Conservation (phyloP, 2,113 vertebrate species). For the Hepsetus odoe region DNA sequence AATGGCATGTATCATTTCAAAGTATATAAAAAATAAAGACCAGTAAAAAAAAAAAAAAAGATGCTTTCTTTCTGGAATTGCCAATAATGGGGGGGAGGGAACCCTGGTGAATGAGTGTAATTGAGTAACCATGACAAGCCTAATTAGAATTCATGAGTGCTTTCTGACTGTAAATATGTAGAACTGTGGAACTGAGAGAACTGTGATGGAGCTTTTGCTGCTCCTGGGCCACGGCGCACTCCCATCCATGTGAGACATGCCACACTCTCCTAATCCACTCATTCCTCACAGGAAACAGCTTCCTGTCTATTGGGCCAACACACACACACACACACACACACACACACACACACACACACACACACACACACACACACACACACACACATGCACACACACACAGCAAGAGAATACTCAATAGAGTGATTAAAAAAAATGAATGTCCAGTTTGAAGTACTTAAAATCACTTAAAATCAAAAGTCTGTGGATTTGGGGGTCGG, state of each 20-base stretch:
- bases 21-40: no score
- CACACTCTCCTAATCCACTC: constrained; percentile 55
- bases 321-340: constrained; percentile 18
- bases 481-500: neutral
- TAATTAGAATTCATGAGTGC: no score
- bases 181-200: neutral
- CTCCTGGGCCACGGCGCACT: neutral
- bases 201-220: neutral
- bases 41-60: no score
- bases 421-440: neutral
- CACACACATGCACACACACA: constrained; percentile 11
- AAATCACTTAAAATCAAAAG: constrained; percentile 18
- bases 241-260: constrained; percentile 55
- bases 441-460: neutral
- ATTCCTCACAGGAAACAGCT: constrained; percentile 51
- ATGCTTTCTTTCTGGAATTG: no score
- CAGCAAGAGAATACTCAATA: constrained; percentile 10
- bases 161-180: neutral
- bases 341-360: constrained; percentile 5
- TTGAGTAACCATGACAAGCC: no score
- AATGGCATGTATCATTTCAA: no score
- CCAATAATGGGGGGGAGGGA: no score
- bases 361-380: constrained; percentile 1
- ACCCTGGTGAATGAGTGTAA: no score
- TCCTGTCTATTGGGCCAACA: constrained; percentile 35